Evolutionary conservation across 30 jellyfish, hydroid and myxozoan species (phyloP), one percentile per base, ranked within the genome.

Genomic region (Sanderia malayensis): DNA sequence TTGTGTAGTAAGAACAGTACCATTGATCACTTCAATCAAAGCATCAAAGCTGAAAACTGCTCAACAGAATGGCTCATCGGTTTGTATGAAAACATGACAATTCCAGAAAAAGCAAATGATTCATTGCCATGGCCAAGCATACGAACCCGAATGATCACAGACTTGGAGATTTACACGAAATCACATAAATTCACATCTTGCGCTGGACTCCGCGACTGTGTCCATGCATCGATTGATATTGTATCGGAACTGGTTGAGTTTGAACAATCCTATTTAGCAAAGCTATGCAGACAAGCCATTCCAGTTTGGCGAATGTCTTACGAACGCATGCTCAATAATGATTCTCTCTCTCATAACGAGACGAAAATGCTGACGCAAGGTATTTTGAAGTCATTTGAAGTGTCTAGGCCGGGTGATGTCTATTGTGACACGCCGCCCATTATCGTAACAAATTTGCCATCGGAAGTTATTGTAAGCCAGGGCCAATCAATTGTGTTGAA

Each of bases 401-500:
- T 24, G 0, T 66, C 87, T 22, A 26, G 44, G 21, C 77, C 69
- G 22, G 64, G 62, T 4, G 46, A 26, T 37, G 10, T 83, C 18
- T 72, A 26, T 32, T 83, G 95, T 32, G 88, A 55, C 25, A 15
- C 70, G 11, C 79, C 83, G 8, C 95, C 95, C 7, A 66, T 70
- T 27, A 63, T 83, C 10, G 22, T 32, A 22, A 20, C 19, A 17
- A 77, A 71, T 63, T 58, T 83, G 44, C 82, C 81, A 22, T 9
- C 61, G 24, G 37, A 26, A 17, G 30, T 83, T 18, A 28, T 59
- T 18, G 72, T 61, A 19, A 74, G 77, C 4, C 7, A 6, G n/a
- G 34, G 49, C 20, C 20, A 52, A 18, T 18, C 19, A 13, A 19
- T 61, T 18, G 18, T 32, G 18, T 27, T 83, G 74, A 18, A 57